Conservation (phyloP, 2,797 vertebrate species). For the Lacerta viridis region DNA sequence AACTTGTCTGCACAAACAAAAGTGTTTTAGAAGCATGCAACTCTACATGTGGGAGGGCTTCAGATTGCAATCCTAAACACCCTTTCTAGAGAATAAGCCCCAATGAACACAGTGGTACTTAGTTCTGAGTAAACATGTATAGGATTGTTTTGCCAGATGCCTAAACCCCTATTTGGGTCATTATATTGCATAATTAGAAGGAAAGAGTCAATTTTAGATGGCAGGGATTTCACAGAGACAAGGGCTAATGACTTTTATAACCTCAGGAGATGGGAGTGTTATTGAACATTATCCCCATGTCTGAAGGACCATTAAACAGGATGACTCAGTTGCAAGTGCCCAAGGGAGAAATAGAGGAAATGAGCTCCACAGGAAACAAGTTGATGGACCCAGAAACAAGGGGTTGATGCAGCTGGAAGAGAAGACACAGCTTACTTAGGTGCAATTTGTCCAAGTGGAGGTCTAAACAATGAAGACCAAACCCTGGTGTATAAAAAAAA, state of each 20-base stretch:
- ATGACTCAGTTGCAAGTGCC: constrained; percentile 26
- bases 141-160: neutral
- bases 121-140: constrained; percentile 5
- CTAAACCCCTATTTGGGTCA: neutral
- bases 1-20: neutral
- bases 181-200: constrained; percentile 25
- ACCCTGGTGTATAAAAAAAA: neutral
- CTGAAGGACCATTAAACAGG: constrained; percentile 33
- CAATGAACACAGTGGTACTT: neutral
- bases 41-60: neutral
- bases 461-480: neutral
- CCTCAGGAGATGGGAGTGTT: constrained; percentile 24
- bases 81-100: neutral
- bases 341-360: constrained; percentile 29
- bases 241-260: constrained; percentile 18
- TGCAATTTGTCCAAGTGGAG: neutral
- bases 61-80: neutral
- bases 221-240: constrained; percentile 25
- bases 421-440: neutral
- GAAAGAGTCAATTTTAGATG: constrained; percentile 2
- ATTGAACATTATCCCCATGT: constrained; percentile 28
- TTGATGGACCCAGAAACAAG: constrained; percentile 36
- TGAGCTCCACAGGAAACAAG: constrained; percentile 29
- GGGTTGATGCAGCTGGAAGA: constrained; percentile 8
- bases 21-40: neutral